A percentile compares a stretch with the other conserved stretches of the same genome.
Evolutionary conservation across 92 coral and sea anemone genomes (phyloP).

Genomic region (Siderastrea siderea): DNA sequence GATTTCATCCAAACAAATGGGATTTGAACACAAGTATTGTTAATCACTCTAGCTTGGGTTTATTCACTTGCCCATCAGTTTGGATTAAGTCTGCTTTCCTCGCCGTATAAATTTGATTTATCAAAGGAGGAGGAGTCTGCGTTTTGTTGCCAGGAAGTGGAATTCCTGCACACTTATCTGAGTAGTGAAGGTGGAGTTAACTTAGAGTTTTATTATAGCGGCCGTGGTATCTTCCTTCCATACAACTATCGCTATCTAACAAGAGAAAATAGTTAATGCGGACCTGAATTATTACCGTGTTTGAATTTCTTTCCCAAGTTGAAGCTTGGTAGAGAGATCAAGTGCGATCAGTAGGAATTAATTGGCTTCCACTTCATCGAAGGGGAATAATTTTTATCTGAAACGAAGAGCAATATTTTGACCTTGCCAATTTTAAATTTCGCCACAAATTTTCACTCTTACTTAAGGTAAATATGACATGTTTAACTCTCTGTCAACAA

Average conservation of each 20-base stretch:
- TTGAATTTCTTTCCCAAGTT: conserved; percentile 29
- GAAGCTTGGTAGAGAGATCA: conserved; percentile 6
- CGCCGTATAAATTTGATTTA: background rate
- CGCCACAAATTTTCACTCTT: background rate
- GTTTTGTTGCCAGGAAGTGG: background rate
- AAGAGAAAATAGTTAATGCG: background rate
- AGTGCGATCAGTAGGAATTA: background rate
- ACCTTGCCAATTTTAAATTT: background rate
- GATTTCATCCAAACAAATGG: conserved; percentile 55
- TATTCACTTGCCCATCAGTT: conserved; percentile 24
- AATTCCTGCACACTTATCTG: background rate
- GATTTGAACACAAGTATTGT: conserved; percentile 20
- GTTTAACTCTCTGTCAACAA: conserved; percentile 4
- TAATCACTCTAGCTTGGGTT: background rate
- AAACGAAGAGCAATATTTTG: background rate
- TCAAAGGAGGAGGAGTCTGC: conserved; percentile 25
- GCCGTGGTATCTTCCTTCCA: background rate
- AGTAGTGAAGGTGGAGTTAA: conserved; percentile 5
- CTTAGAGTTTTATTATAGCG: background rate
- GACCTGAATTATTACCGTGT: background rate
- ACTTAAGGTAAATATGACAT: background rate
- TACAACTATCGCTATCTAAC: background rate
- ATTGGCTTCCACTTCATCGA: background rate
- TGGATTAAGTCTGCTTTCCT: conserved; percentile 35
- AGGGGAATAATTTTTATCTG: background rate